A percentile compares a stretch with the other conserved stretches of the same genome.
phyloP scores from a whole-genome alignment of 2,113 vertebrate genomes.

The Aviceda subcristata region DNA sequence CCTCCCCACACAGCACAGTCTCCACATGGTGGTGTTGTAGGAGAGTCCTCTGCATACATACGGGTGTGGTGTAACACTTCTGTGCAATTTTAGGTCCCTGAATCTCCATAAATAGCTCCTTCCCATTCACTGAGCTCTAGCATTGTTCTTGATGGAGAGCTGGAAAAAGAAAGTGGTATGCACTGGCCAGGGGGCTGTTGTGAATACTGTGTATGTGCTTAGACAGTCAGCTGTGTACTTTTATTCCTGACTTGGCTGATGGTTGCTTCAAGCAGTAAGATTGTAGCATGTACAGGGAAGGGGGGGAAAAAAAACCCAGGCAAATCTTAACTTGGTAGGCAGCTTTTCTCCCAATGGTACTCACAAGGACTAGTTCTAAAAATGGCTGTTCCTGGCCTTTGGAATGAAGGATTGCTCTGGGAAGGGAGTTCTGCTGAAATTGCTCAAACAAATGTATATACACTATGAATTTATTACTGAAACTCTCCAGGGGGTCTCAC shows the following conservation, averaged over 20 bases:
- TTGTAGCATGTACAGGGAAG: background rate
- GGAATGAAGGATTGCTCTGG: background rate
- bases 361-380: background rate
- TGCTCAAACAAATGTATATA: background rate
- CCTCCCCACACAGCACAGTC: background rate
- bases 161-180: background rate
- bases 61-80: background rate
- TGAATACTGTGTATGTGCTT: background rate
- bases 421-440: background rate
- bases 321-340: background rate
- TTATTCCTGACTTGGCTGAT: background rate
- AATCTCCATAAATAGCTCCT: background rate
- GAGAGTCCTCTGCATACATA: background rate
- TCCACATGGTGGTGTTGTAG: slow-evolving; percentile 29
- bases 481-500: background rate
- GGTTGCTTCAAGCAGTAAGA: background rate
- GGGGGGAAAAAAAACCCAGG: rapidly evolving
- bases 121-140: background rate
- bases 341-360: background rate
- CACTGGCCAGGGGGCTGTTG: rapidly evolving
- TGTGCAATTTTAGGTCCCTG: background rate
- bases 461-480: background rate
- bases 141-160: background rate
- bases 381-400: background rate
- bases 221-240: background rate